Percentiles rank a stretch among this genome's conserved stretches.
Conservation (phyloP, 2,797 vertebrate genomes). For the Phataginus tricuspis region DNA sequence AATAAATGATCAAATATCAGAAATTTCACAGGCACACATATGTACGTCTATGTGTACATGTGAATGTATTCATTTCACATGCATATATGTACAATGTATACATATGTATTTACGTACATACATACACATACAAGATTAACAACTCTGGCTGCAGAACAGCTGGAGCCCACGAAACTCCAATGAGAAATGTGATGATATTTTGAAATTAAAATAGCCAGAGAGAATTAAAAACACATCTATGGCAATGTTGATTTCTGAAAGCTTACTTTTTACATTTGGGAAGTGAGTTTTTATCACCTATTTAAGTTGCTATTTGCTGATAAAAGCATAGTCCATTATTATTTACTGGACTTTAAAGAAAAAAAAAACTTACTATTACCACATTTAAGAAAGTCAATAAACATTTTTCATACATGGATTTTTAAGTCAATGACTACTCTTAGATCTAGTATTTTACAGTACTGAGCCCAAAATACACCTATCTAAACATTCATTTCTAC, state of each 20-base stretch:
- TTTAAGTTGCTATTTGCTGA: slow-evolving; percentile 22
- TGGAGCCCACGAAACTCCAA: background rate
- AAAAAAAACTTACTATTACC: background rate
- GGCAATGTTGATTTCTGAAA: slow-evolving; percentile 41
- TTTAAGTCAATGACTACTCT: slow-evolving; percentile 10
- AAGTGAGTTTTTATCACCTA: background rate
- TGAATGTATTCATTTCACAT: background rate
- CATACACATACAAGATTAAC: background rate
- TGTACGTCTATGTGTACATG: background rate
- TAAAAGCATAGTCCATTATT: background rate
- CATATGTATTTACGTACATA: background rate
- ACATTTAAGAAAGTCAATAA: slow-evolving; percentile 42
- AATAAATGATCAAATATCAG: background rate
- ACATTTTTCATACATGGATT: slow-evolving; percentile 39
- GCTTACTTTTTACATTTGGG: background rate
- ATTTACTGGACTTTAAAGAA: background rate
- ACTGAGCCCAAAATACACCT: background rate
- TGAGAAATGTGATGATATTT: background rate
- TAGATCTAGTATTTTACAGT: slow-evolving; percentile 44
- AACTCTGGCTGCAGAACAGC: background rate
- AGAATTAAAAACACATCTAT: slow-evolving; percentile 43
- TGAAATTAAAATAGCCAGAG: slow-evolving; percentile 29
- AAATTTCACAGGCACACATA: background rate
- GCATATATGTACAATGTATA: background rate
- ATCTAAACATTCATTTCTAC: slow-evolving; percentile 42